Conservation (phyloP, 2,797 vertebrate species). For the Natrix natrix region DNA sequence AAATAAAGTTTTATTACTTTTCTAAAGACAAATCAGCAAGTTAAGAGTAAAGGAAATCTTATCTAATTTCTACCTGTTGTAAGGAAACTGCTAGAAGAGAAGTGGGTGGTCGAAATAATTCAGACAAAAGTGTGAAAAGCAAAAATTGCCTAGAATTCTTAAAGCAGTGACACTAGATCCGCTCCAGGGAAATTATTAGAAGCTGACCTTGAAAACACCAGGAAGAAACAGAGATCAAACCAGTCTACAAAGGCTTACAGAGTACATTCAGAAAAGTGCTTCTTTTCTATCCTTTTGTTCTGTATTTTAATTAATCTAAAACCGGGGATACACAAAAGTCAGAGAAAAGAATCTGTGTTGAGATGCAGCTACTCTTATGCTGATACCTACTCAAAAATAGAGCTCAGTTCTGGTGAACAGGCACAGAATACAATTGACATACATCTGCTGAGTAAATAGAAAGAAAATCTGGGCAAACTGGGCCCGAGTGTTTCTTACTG, state of each 20-base stretch:
- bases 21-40: slow-evolving; percentile 67
- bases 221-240: slow-evolving; percentile 23
- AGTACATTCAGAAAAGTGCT: neutral
- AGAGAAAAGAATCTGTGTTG: neutral
- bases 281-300: neutral
- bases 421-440: neutral
- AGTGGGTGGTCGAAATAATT: neutral
- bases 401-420: neutral
- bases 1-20: slow-evolving; percentile 82
- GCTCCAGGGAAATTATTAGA: neutral
- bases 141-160: neutral
- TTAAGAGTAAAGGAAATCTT: slow-evolving; percentile 63
- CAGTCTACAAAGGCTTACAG: neutral
- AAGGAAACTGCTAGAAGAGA: neutral
- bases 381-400: neutral
- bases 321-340: neutral
- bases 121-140: neutral
- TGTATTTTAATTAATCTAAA: neutral
- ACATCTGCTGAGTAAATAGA: neutral
- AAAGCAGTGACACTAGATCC: neutral
- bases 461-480: neutral
- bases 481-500: neutral
- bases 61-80: slow-evolving; percentile 52
- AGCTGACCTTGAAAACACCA: slow-evolving; percentile 14
- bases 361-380: neutral